These are phyloP conservation scores for Brachycybe producta DNA, from an alignment of 2,888 invertebrate genomes.

Conservation along the genomic window DNA sequence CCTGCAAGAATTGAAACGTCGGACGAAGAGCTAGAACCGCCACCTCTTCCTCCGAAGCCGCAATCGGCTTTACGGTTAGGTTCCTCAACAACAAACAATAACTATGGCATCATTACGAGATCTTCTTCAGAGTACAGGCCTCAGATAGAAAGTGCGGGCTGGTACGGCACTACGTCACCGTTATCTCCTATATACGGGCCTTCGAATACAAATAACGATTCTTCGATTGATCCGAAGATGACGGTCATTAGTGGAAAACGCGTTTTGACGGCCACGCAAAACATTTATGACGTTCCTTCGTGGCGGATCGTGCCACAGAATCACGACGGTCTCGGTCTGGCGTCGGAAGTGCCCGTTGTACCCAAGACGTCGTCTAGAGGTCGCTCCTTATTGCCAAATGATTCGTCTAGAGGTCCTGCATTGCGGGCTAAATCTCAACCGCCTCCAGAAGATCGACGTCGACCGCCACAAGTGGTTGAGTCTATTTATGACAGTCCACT, in stretches of 20 bases:
- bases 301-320: no score
- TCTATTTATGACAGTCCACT: slow-evolving; percentile 1
- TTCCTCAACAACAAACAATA: not conserved
- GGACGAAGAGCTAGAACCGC: slow-evolving; percentile 13
- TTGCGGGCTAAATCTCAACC: slow-evolving; percentile 13
- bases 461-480: not conserved
- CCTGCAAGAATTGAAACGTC: slow-evolving; percentile 12
- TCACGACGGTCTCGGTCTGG: no score
- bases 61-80: not conserved
- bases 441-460: slow-evolving; percentile 1
- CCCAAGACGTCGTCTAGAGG: no score
- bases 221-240: not conserved
- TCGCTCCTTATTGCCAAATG: no score
- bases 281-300: slow-evolving; percentile 13
- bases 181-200: no score
- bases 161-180: not conserved
- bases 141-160: not conserved
- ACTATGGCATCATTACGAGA: not conserved
- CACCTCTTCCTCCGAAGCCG: slow-evolving; percentile 9
- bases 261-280: slow-evolving; percentile 8
- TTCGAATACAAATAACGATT: no score
- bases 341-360: not conserved
- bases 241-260: slow-evolving; percentile 5
- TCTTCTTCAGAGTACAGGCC: not conserved
- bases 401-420: not conserved